Evolutionary conservation across 2,888 invertebrate species (phyloP).

Genomic region (Chrysina gloriosa): DNA sequence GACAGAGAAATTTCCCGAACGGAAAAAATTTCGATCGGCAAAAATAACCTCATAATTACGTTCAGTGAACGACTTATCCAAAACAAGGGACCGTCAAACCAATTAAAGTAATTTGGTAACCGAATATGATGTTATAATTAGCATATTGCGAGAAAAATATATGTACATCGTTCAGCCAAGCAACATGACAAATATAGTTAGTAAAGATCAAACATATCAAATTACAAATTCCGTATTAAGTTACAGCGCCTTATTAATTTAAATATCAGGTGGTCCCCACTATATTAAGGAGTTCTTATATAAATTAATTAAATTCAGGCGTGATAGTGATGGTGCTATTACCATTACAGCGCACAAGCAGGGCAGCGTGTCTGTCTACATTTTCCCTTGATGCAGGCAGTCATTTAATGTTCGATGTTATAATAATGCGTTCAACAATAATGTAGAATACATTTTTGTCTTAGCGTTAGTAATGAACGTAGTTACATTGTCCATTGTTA

Average conservation of each 20-base stretch:
- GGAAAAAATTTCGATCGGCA: background rate
- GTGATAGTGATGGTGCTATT: background rate
- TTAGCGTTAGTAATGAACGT: background rate
- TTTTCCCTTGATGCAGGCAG: background rate
- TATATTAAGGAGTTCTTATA: slow-evolving; percentile 14
- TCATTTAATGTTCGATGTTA: background rate
- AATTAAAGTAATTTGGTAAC: slow-evolving; percentile 36
- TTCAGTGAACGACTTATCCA: background rate
- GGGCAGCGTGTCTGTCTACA: background rate
- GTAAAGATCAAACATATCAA: slow-evolving; percentile 38
- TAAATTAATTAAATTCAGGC: slow-evolving; percentile 26
- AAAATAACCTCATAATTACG: slow-evolving; percentile 16
- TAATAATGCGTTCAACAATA: slow-evolving; percentile 22
- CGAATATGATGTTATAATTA: slow-evolving; percentile 34
- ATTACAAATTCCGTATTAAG: slow-evolving; percentile 28
- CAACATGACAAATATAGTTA: slow-evolving; percentile 33
- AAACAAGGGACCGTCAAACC: slow-evolving; percentile 12
- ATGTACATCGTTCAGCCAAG: background rate
- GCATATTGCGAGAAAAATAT: slow-evolving; percentile 23
- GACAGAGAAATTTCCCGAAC: background rate
- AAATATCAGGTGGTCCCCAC: slow-evolving; percentile 38
- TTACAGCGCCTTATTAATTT: slow-evolving; percentile 35
- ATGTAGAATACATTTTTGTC: slow-evolving; percentile 4
- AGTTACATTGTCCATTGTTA: background rate
- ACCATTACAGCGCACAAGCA: background rate